Percentiles rank a stretch among this genome's conserved stretches.
These are phyloP conservation scores for Neotragus moschatus DNA, from an alignment of 2,113 vertebrate species.

Conservation along the genomic window DNA sequence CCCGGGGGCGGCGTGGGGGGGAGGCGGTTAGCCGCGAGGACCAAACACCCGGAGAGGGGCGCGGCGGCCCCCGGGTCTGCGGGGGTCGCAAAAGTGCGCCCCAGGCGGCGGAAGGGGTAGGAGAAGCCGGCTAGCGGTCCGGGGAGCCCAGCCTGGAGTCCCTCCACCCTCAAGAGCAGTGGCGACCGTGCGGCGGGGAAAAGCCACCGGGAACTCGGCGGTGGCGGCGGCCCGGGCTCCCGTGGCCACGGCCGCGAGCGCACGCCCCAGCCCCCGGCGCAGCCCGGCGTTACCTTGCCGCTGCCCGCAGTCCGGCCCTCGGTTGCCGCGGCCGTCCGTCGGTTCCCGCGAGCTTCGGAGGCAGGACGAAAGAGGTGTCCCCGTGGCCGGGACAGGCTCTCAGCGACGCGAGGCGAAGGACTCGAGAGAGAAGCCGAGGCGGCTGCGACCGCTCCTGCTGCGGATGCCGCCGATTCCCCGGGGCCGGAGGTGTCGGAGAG, in stretches of 20 bases:
- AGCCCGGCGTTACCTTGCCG: slow-evolving; percentile 54
- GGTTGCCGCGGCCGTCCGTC: background rate
- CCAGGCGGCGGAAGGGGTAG: background rate
- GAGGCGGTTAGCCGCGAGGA: background rate
- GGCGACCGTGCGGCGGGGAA: background rate
- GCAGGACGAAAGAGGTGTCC: background rate
- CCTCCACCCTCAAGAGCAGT: background rate
- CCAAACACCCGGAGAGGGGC: background rate
- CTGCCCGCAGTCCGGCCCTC: slow-evolving; percentile 49
- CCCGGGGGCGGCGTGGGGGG: background rate
- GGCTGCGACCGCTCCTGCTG: background rate
- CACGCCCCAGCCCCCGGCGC: slow-evolving; percentile 23
- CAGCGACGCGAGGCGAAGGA: background rate
- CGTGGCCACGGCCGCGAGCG: background rate
- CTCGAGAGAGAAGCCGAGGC: background rate
- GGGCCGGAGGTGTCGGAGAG: slow-evolving; percentile 1
- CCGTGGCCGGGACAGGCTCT: background rate
- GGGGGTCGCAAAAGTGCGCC: background rate
- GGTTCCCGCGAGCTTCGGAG: background rate
- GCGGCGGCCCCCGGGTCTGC: background rate
- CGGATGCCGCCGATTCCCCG: background rate
- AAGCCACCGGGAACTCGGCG: background rate
- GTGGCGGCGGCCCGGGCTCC: background rate
- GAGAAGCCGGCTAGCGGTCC: background rate
- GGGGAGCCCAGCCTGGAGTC: background rate